Evolutionary conservation across 2,113 vertebrate genomes (phyloP).

Genomic region (Montifringilla adamsi): DNA sequence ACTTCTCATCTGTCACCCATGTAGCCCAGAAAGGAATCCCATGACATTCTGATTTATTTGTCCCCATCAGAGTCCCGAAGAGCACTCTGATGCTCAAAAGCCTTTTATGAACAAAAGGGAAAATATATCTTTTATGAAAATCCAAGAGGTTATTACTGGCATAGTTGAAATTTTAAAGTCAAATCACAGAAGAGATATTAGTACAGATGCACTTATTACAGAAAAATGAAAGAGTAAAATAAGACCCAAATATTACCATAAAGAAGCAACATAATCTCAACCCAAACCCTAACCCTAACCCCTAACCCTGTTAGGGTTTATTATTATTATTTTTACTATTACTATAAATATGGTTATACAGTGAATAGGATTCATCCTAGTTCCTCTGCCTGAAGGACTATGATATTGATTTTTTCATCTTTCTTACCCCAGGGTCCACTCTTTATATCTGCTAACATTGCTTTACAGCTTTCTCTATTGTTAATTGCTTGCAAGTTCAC

Average conservation of each 20-base stretch:
- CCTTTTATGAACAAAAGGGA: not conserved
- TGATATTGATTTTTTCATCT: not conserved
- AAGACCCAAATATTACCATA: not conserved
- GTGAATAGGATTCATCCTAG: rapidly evolving
- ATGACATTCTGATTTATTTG: not conserved
- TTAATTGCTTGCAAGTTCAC: not conserved
- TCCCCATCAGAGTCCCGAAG: not conserved
- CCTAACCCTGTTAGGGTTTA: not conserved
- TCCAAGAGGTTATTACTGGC: not conserved
- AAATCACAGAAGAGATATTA: not conserved
- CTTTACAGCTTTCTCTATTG: not conserved
- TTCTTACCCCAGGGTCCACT: not conserved
- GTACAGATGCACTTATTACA: not conserved
- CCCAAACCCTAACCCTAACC: no score
- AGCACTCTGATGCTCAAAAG: not conserved
- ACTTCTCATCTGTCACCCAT: not conserved
- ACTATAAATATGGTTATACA: not conserved
- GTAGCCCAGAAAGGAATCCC: not conserved
- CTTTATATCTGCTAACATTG: not conserved
- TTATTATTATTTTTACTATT: rapidly evolving
- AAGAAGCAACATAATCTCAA: not conserved
- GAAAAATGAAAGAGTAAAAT: not conserved
- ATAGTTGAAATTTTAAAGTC: not conserved
- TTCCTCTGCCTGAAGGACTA: not conserved
- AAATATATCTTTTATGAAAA: not conserved